Conservation (phyloP, 2,888 invertebrate genomes). For the Sesia bembeciformis region DNA sequence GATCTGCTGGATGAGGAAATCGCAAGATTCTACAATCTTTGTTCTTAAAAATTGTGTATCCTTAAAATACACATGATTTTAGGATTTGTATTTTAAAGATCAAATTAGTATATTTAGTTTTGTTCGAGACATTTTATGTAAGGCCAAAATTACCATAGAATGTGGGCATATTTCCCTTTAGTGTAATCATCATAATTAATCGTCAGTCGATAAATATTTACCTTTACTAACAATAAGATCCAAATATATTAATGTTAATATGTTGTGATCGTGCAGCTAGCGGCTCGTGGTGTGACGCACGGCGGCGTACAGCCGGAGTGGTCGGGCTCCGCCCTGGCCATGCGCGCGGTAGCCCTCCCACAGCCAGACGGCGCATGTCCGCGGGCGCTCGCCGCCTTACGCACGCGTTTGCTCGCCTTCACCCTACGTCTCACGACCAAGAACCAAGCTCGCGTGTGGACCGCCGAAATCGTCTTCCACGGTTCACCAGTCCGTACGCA, state of each 20-base stretch:
- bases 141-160: too few species aligned
- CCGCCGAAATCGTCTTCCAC: slow-evolving; percentile 91
- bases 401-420: slow-evolving; percentile 86
- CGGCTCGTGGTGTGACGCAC: slow-evolving; percentile 88
- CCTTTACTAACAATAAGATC: too few species aligned
- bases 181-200: too few species aligned
- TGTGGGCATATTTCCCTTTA: too few species aligned
- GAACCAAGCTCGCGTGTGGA: slow-evolving; percentile 87
- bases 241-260: background rate
- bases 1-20: too few species aligned
- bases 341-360: slow-evolving; percentile 86
- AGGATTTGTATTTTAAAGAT: too few species aligned
- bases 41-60: too few species aligned
- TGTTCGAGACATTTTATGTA: background rate
- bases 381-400: slow-evolving; percentile 80
- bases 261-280: slow-evolving; percentile 63
- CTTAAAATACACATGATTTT: too few species aligned
- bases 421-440: slow-evolving; percentile 87
- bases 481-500: slow-evolving; percentile 86
- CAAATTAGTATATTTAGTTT: too few species aligned
- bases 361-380: slow-evolving; percentile 68
- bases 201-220: too few species aligned
- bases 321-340: slow-evolving; percentile 88
- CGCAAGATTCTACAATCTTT: too few species aligned
- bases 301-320: slow-evolving; percentile 95